Evolutionary conservation across 2,797 vertebrate species (phyloP), one percentile per base, ranked within the genome.

Genomic region (Gymnoscopelus braueri): DNA sequence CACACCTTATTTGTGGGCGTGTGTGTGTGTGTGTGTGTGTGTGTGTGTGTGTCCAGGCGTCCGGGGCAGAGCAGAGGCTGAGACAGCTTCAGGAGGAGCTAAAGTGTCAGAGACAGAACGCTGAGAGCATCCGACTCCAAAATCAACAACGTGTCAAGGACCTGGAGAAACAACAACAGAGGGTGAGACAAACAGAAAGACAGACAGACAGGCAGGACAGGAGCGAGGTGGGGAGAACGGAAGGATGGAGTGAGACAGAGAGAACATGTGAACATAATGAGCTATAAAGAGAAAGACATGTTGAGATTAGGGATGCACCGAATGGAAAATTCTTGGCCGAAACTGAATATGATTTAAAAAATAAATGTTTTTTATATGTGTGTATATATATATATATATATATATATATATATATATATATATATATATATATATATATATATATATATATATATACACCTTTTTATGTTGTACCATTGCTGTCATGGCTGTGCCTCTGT

Each of bases 41-140:
- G 48, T 81, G 14, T 72, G 15, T 82, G 23, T 67, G 12, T 77
- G 29, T 7, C 19, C 49, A 95, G 94, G 85, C 72, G n/a, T 88
- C 86, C 39, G 63, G 72, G 69, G 85, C 84, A 19, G 93, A 95
- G 75, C 90, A 90, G 69, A 89, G 79, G 72, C 67, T 91, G 59
- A 95, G 93, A 78, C 93, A 95, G 65, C 75, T 94, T 4, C 93
- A 94, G 60, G 95, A 95, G 66, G 94, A 95, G 81, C 89, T 95
- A 54, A 92, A 88, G 65, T 94, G 93, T 81, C 93, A 94, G 71
- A 90, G 93, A 24, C 94, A 94, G 83, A 95, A 94, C 54, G 74
- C 92, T 9, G 94, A 93, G 67, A 93, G 89, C 77, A 92, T 83
- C 77, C 87, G 94, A 54, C 85, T 91, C 59, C 92, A 91, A 9